Conservation (phyloP, 1,140 invertebrate genomes). For the Helicoverpa zea region DNA sequence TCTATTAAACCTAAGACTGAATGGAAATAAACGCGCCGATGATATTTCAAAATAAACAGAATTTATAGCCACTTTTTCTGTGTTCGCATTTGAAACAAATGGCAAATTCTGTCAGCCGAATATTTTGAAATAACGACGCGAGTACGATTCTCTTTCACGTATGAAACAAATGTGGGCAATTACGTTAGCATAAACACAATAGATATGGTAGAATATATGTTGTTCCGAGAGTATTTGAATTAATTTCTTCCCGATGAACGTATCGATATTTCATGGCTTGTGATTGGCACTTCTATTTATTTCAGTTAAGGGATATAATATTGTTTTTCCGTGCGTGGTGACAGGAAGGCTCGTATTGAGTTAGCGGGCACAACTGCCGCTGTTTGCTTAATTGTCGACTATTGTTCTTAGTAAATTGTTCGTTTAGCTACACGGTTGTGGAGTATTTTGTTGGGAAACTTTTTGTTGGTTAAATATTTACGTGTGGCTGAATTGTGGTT, state of each 20-base stretch:
- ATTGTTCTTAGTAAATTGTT: neutral
- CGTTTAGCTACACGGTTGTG: too few relatives aligned
- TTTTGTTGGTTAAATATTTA: too few relatives aligned
- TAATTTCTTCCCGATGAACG: constrained; percentile 26
- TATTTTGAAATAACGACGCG: constrained; percentile 16
- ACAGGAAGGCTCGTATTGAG: neutral
- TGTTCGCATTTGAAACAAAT: constrained; percentile 14
- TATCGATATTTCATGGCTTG: constrained; percentile 20
- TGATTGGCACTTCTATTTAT: constrained; percentile 42
- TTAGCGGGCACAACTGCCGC: neutral
- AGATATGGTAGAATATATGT: constrained; percentile 14
- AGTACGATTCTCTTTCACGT: neutral
- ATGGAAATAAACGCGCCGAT: neutral
- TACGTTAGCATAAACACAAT: constrained; percentile 40
- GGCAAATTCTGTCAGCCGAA: neutral
- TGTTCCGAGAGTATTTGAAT: constrained; percentile 23
- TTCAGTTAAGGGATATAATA: neutral
- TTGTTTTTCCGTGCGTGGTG: constrained; percentile 6
- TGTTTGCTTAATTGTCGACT: neutral
- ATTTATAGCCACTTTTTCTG: constrained; percentile 18
- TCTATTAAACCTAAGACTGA: constrained; percentile 8
- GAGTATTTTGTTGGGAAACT: too few relatives aligned
- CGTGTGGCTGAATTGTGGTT: too few relatives aligned
- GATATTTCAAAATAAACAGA: constrained; percentile 32
- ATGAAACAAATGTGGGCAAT: constrained; percentile 43